phyloP scores from a whole-genome alignment of 2,888 invertebrate genomes.

The Pachycephus smyrnensis region DNA sequence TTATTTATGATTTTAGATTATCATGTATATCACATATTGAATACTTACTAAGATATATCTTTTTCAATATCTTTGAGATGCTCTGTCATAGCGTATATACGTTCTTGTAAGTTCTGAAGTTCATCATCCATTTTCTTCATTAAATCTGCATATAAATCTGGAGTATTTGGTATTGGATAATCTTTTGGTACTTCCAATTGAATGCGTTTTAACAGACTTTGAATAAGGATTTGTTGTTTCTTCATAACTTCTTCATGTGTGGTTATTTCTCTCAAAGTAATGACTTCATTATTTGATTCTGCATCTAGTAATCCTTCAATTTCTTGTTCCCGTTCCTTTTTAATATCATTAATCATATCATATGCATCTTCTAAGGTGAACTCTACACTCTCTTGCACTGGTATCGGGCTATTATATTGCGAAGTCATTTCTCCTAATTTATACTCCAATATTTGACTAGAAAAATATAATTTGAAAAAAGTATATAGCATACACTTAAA shows the following conservation, averaged over 20 bases:
- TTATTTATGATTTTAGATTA: not conserved
- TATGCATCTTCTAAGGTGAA: conserved; percentile 52
- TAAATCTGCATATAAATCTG: conserved; percentile 40
- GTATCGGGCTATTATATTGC: too few relatives aligned
- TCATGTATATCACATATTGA: not conserved
- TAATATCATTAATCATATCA: conserved; percentile 40
- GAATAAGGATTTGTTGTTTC: conserved; percentile 36
- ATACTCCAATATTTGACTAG: too few relatives aligned
- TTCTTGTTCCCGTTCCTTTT: conserved; percentile 33
- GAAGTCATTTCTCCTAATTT: too few relatives aligned
- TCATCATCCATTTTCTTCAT: conserved; percentile 42
- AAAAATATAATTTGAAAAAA: too few relatives aligned
- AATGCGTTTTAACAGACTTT: conserved; percentile 36
- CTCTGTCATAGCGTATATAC: conserved; percentile 24
- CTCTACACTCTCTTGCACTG: conserved; percentile 27
- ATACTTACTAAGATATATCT: conserved; percentile 48
- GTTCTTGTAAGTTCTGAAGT: conserved; percentile 24
- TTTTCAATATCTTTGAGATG: conserved; percentile 34
- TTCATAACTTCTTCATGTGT: conserved; percentile 32
- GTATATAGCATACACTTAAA: too few relatives aligned
- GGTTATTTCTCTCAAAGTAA: conserved; percentile 19
- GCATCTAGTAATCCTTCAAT: conserved; percentile 37
- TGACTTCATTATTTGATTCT: conserved; percentile 37
- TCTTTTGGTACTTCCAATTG: conserved; percentile 34
- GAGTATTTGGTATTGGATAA: conserved; percentile 45